phyloP scores from a whole-genome alignment of 2,888 invertebrate species.

The Eurytoma adleriae region DNA sequence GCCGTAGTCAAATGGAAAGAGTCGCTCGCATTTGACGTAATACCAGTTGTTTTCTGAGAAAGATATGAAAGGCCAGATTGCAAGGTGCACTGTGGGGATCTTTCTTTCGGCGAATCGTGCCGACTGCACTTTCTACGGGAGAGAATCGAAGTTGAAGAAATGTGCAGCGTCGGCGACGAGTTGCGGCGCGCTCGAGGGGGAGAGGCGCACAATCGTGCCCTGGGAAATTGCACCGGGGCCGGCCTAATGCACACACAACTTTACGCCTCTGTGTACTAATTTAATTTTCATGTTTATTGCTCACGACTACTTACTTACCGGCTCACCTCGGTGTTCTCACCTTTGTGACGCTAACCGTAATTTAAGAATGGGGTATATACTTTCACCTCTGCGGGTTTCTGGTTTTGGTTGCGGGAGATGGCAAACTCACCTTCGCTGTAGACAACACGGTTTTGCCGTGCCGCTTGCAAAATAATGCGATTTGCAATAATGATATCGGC shows the following conservation, averaged over 20 bases:
- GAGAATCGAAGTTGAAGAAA: slow-evolving; percentile 1
- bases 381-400: slow-evolving; percentile 50
- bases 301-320: slow-evolving; percentile 25
- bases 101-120: slow-evolving; percentile 10
- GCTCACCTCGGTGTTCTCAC: slow-evolving; percentile 36
- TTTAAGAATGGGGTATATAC: slow-evolving; percentile 42
- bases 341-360: slow-evolving; percentile 49
- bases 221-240: neutral
- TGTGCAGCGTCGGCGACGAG: neutral
- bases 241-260: neutral
- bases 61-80: slow-evolving; percentile 44
- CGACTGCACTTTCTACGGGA: slow-evolving; percentile 23
- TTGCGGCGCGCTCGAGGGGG: neutral
- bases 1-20: too few relatives aligned
- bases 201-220: slow-evolving; percentile 11
- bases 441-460: neutral
- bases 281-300: slow-evolving; percentile 48
- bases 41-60: slow-evolving; percentile 8
- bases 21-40: too few relatives aligned
- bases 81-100: neutral
- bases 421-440: slow-evolving; percentile 21
- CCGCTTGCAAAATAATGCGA: slow-evolving; percentile 36
- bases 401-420: slow-evolving; percentile 43
- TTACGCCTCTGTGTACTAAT: slow-evolving; percentile 34
- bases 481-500: slow-evolving; percentile 7